Evolutionary conservation across 92 coral and sea anemone genomes (phyloP).

Genomic region (Zoanthus gigantus): DNA sequence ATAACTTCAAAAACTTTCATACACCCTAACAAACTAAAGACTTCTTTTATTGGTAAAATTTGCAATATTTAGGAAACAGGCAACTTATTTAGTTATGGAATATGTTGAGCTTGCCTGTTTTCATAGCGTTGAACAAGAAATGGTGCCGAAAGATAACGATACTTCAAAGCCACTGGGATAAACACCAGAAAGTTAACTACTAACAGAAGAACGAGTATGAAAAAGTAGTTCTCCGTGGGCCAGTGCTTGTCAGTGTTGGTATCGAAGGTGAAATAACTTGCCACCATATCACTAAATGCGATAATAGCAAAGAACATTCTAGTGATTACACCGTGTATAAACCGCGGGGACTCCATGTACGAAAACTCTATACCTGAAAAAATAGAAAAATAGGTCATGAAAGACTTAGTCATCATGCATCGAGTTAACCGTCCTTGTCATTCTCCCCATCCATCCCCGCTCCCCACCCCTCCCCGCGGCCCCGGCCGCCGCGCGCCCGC

Average conservation of each 20-base stretch:
- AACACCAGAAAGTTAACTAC: conserved; percentile 57
- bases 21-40: no score
- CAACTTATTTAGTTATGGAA: no score
- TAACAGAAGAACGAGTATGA: conserved; percentile 53
- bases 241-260: not conserved
- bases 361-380: conserved; percentile 64
- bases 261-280: conserved; percentile 44
- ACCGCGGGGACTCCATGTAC: conserved; percentile 68
- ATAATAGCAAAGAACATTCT: conserved; percentile 53
- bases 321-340: conserved; percentile 64
- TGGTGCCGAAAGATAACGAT: conserved; percentile 23
- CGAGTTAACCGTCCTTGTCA: no score
- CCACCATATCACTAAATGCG: conserved; percentile 65
- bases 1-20: no score
- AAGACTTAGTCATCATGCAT: not conserved
- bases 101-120: no score
- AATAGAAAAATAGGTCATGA: not conserved
- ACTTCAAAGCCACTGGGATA: conserved; percentile 47
- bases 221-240: conserved; percentile 55
- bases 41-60: no score
- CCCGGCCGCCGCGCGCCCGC: no score
- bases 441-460: no score
- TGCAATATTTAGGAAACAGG: no score
- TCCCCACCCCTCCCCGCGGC: no score
- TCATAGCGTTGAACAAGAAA: not conserved